A percentile compares a stretch with the other conserved stretches of the same genome.
phyloP scores from a whole-genome alignment of 2,888 invertebrate species.

The Dromius quadrimaculatus region DNA sequence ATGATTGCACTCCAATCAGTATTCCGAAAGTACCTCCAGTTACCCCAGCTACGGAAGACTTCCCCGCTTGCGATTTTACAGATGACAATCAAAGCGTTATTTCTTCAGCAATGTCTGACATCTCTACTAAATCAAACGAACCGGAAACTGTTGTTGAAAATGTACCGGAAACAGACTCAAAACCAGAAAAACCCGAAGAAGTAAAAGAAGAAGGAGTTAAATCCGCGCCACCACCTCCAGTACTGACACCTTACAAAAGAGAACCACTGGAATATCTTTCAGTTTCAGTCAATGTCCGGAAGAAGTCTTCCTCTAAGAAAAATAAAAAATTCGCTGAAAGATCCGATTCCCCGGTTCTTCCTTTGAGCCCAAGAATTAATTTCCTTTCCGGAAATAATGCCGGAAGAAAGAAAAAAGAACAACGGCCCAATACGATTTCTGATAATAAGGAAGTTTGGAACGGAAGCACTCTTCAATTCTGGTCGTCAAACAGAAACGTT shows the following conservation, averaged over 20 bases:
- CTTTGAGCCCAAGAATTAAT: constrained; percentile 75
- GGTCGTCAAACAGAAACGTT: constrained; percentile 68
- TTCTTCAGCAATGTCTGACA: constrained; percentile 81
- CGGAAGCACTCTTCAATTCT: constrained; percentile 78
- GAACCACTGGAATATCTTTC: constrained; percentile 82
- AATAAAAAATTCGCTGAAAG: constrained; percentile 74
- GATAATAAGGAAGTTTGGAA: constrained; percentile 72
- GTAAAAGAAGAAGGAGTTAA: constrained; percentile 46
- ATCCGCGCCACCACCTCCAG: constrained; percentile 58
- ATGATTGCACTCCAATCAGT: constrained; percentile 70
- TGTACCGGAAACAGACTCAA: constrained; percentile 62
- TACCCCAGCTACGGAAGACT: constrained; percentile 76
- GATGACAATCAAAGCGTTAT: constrained; percentile 82
- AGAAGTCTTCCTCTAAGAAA: constrained; percentile 75
- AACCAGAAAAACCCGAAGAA: constrained; percentile 54
- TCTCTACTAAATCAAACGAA: constrained; percentile 78
- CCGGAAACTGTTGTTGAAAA: constrained; percentile 73
- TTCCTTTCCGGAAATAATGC: constrained; percentile 69
- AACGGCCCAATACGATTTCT: constrained; percentile 63
- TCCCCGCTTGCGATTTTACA: constrained; percentile 72
- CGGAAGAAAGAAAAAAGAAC: constrained; percentile 68
- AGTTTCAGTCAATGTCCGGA: constrained; percentile 75
- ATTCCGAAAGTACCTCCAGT: constrained; percentile 75
- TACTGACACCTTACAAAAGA: constrained; percentile 76
- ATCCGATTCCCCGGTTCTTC: constrained; percentile 78